Evolutionary conservation across 2,113 vertebrate species (phyloP).

Genomic region (Raja brachyura): DNA sequence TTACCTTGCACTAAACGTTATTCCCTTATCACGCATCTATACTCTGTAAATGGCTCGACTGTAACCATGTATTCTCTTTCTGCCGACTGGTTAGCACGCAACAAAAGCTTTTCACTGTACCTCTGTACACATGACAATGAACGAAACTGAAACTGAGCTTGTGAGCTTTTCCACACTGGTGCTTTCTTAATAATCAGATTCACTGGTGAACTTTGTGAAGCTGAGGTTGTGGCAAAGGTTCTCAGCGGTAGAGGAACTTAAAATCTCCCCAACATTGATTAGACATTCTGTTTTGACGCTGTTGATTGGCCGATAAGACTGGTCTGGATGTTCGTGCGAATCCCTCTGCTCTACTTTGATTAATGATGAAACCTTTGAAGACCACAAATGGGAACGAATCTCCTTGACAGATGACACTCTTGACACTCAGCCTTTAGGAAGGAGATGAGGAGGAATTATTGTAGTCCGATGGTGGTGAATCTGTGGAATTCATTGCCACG

Average conservation of each 20-base stretch:
- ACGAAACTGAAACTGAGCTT: too few species aligned
- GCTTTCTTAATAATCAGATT: neutral
- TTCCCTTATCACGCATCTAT: too few species aligned
- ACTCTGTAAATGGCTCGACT: too few species aligned
- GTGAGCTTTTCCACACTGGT: neutral
- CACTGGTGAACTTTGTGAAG: neutral
- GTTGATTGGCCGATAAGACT: neutral
- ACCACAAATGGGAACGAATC: neutral
- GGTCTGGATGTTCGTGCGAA: neutral
- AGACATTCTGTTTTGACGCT: neutral
- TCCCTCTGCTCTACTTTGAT: neutral
- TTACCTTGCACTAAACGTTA: too few species aligned
- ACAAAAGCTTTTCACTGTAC: too few species aligned
- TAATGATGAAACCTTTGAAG: neutral
- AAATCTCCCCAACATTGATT: neutral
- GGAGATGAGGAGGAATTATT: too few species aligned
- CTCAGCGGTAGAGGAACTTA: neutral
- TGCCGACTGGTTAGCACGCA: too few species aligned
- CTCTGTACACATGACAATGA: too few species aligned
- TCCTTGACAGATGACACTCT: neutral
- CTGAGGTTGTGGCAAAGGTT: neutral
- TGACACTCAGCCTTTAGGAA: too few species aligned
- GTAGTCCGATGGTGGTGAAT: too few species aligned
- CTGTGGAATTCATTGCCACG: too few species aligned
- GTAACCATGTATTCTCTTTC: too few species aligned